Percentiles rank a stretch among this genome's conserved stretches.
phyloP scores from a whole-genome alignment of 2,888 invertebrate species.

The Atrina japonica region DNA sequence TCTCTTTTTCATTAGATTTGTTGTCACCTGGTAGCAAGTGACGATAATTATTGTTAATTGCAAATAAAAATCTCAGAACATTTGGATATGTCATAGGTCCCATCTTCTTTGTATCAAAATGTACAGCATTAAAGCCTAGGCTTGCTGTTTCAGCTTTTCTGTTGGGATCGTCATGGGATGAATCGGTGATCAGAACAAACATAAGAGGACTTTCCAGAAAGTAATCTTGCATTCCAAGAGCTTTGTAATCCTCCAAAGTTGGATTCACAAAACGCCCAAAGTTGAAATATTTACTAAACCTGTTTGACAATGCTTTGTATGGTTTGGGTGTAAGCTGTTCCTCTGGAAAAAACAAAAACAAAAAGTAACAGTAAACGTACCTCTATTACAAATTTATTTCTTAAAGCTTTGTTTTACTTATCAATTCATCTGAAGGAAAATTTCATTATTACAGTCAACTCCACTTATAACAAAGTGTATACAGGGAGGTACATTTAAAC shows the following conservation, averaged over 20 bases:
- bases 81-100: conserved; percentile 63
- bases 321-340: conserved; percentile 52
- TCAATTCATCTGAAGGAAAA: too few relatives aligned
- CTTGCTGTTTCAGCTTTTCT: conserved; percentile 30
- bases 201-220: conserved; percentile 55
- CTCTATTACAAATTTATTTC: too few relatives aligned
- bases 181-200: conserved; percentile 53
- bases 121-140: conserved; percentile 53
- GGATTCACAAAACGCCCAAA: conserved; percentile 62
- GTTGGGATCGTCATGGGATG: conserved; percentile 20
- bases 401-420: too few relatives aligned
- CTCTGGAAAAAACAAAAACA: conserved; percentile 49
- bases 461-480: too few relatives aligned
- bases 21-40: conserved; percentile 60
- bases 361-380: too few relatives aligned
- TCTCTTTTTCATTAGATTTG: conserved; percentile 49
- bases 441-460: too few relatives aligned
- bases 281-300: conserved; percentile 64
- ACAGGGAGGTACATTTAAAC: too few relatives aligned
- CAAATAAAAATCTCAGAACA: conserved; percentile 61
- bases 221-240: conserved; percentile 52
- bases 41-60: conserved; percentile 60
- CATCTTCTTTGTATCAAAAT: conserved; percentile 50
- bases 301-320: conserved; percentile 57
- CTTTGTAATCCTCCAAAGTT: conserved; percentile 51